Evolutionary conservation across 2,888 invertebrate genomes (phyloP).

Genomic region (Xanthostigma xanthostigma): DNA sequence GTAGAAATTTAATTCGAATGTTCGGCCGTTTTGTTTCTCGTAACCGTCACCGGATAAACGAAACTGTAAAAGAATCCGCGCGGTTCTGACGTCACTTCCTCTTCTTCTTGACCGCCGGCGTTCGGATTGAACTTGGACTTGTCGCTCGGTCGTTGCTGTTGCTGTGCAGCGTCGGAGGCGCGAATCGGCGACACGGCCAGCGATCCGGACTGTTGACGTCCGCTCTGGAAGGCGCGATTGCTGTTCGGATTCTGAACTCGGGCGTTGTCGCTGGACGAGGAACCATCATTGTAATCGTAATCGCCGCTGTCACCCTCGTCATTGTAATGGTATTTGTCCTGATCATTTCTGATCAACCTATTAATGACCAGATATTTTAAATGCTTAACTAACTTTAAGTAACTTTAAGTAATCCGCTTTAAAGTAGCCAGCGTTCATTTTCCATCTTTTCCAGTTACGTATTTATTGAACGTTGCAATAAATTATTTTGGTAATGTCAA

Average conservation of each 20-base stretch:
- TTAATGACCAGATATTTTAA: too few species aligned
- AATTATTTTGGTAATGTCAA: too few species aligned
- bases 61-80: conserved; percentile 60
- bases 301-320: neutral
- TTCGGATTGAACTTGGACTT: conserved; percentile 8
- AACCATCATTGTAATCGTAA: conserved; percentile 3
- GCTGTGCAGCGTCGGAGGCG: conserved; percentile 19
- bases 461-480: too few species aligned
- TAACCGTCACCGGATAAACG: conserved; percentile 37
- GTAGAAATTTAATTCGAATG: too few species aligned
- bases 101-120: conserved; percentile 15
- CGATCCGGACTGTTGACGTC: conserved; percentile 8
- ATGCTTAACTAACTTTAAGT: too few species aligned
- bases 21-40: too few species aligned
- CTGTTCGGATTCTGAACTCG: conserved; percentile 8
- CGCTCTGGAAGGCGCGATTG: conserved; percentile 11
- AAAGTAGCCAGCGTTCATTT: too few species aligned
- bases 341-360: too few species aligned
- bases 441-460: too few species aligned
- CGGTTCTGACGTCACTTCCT: conserved; percentile 35
- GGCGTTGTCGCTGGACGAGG: conserved; percentile 8
- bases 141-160: conserved; percentile 13
- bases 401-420: too few species aligned
- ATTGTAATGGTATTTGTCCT: too few species aligned
- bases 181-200: conserved; percentile 5